A percentile compares a stretch with the other conserved stretches of the same genome.
phyloP scores from a whole-genome alignment of 2,888 invertebrate genomes.

The Euplagia quadripunctaria region DNA sequence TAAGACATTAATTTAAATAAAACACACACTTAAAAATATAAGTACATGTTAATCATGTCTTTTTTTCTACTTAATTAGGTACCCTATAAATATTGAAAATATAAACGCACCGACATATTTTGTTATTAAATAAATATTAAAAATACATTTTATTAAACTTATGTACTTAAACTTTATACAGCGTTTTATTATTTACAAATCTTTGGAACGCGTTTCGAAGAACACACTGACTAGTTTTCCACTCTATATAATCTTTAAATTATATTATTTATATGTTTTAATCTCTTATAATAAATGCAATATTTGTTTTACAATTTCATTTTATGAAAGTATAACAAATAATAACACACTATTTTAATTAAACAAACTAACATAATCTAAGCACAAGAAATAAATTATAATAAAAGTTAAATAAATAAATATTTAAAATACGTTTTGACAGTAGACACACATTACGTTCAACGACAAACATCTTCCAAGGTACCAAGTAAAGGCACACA shows the following conservation, averaged over 20 bases:
- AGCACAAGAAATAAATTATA: neutral
- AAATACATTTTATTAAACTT: constrained; percentile 15
- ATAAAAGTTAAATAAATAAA: neutral
- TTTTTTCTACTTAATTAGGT: neutral
- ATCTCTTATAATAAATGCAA: constrained; percentile 27
- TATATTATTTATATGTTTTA: constrained; percentile 9
- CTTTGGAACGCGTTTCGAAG: constrained; percentile 85
- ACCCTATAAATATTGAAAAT: neutral
- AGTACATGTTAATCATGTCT: neutral
- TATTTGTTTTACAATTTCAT: constrained; percentile 40
- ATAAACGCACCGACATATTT: neutral
- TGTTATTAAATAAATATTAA: neutral
- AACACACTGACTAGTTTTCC: constrained; percentile 86
- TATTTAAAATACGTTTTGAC: neutral
- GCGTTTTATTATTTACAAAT: constrained; percentile 81
- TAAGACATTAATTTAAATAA: neutral
- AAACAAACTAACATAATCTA: constrained; percentile 13
- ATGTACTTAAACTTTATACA: constrained; percentile 51
- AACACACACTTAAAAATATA: neutral
- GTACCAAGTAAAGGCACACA: neutral
- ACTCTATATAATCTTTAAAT: constrained; percentile 64
- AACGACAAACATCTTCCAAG: neutral
- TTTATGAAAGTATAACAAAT: constrained; percentile 39
- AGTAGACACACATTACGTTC: too few species aligned
- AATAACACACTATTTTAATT: constrained; percentile 7